Evolutionary conservation across 2,113 vertebrate genomes (phyloP).

Genomic region (Hippocampus mohnikei): DNA sequence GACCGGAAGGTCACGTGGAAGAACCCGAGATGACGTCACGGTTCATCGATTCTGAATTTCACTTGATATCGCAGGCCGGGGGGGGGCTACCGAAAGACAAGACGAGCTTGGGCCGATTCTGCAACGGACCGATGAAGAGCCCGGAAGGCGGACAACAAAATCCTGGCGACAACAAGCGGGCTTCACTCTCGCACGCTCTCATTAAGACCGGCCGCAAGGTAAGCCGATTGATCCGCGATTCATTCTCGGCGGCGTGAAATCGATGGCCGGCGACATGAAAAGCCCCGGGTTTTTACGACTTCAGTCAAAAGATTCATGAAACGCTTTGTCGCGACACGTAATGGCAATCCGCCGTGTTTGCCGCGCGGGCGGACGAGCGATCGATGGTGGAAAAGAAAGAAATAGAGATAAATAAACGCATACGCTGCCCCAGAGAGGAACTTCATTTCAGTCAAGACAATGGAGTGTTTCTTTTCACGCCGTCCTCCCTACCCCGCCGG

Average conservation of each 20-base stretch:
- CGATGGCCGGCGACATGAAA: slow-evolving; percentile 74
- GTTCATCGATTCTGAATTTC: not conserved
- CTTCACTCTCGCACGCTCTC: slow-evolving; percentile 62
- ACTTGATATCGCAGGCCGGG: not conserved
- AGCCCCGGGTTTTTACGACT: slow-evolving; percentile 70
- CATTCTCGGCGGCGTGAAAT: slow-evolving; percentile 76
- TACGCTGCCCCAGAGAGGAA: slow-evolving; percentile 57
- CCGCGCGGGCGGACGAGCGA: slow-evolving; percentile 53
- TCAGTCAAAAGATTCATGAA: slow-evolving; percentile 71
- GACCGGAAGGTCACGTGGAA: not conserved
- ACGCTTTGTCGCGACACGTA: slow-evolving; percentile 75
- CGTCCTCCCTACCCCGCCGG: slow-evolving; percentile 26
- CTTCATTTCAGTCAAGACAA: slow-evolving; percentile 72
- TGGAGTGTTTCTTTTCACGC: slow-evolving; percentile 28
- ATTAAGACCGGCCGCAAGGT: slow-evolving; percentile 74
- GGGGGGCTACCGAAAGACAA: not conserved
- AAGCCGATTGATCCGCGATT: slow-evolving; percentile 80
- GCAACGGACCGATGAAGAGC: slow-evolving; percentile 38
- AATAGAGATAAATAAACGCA: not conserved
- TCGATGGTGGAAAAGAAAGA: slow-evolving; percentile 56
- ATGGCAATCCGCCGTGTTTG: slow-evolving; percentile 76
- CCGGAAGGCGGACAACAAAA: slow-evolving; percentile 27
- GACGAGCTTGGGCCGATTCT: not conserved
- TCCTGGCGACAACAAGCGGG: slow-evolving; percentile 61
- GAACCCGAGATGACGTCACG: not conserved